Evolutionary conservation across 2,797 vertebrate species (phyloP), one percentile per base, ranked within the genome.

Genomic region (Xenopus petersii): DNA sequence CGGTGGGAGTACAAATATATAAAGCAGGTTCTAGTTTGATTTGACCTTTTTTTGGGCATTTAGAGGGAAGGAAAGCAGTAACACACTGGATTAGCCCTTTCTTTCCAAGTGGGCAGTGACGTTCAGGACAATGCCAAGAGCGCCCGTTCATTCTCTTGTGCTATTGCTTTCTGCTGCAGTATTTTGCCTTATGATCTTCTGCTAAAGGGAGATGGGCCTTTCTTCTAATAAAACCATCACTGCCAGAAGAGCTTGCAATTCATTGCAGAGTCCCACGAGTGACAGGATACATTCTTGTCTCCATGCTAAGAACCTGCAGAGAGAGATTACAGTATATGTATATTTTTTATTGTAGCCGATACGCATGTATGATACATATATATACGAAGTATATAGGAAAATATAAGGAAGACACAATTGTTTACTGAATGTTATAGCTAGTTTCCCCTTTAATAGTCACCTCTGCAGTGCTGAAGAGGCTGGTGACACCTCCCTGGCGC

Each of bases 261-360:
- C 30, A 16, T 68, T 68, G 73, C 58, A 68, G 65, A n/a, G 16
- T 30, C 26, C 21, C 21, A 21, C 1, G 21, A 56, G 54, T 3
- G 54, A 74, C 60, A 30, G 26, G 26, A 30, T 30, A 30, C 26
- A 42, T 16, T 30, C 65, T 64, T 30, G 48, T 62, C 59, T 68
- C 47, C 4, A 30, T 30, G 26, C 26, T 4, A 16, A 95, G 92
- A 95, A 94, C 94, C 95, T 30, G 26, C 26, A 30, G 26, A 30
- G 26, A 30, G 26, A 30, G 26, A 30, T 30, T 30, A 30, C 4
- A 30, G 26, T 30, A 30, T 30, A 82, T 81, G 88, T 79, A 87
- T 87, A 86, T 84, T 79, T 85, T 30, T 81, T 83, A 65, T 84
- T 86, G 89, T 86, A 79, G 81, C 82, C 81, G 51, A 69, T 69